These are phyloP conservation scores for Piscicola geometra DNA, from an alignment of 2,888 invertebrate species.

Conservation along the genomic window DNA sequence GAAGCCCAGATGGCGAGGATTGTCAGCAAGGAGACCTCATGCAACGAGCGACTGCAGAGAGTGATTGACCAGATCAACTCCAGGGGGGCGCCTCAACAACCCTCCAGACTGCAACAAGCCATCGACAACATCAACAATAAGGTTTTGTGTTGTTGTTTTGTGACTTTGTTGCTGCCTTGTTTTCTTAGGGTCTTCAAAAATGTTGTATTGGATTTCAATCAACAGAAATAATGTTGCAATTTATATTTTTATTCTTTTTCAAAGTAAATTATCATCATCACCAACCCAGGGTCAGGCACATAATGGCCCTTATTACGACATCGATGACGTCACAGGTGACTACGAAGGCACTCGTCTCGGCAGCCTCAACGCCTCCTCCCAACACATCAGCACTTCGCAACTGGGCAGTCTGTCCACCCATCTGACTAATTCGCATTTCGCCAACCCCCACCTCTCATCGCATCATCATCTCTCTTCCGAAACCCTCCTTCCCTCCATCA, in stretches of 20 bases:
- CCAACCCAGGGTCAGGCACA: too few species aligned
- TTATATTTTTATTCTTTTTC: too few species aligned
- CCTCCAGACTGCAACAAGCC: background rate
- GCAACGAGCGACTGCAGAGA: constrained; percentile 42
- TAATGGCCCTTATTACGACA: too few species aligned
- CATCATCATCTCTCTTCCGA: background rate
- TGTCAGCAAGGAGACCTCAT: background rate
- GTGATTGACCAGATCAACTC: constrained; percentile 42
- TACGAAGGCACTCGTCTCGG: too few species aligned
- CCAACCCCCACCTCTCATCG: too few species aligned
- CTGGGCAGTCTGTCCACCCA: background rate
- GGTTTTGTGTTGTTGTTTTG: too few species aligned
- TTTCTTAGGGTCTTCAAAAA: too few species aligned
- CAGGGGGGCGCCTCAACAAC: constrained; percentile 20
- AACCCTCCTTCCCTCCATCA: background rate
- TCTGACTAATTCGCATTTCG: background rate
- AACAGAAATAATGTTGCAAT: too few species aligned
- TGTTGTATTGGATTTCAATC: too few species aligned
- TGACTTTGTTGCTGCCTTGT: too few species aligned
- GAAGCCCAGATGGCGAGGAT: background rate
- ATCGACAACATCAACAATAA: constrained; percentile 8
- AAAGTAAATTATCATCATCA: too few species aligned
- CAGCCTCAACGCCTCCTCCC: background rate
- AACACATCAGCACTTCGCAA: background rate
- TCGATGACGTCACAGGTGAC: too few species aligned